phyloP scores from a whole-genome alignment of 1,140 invertebrate species.

The Luehdorfia chinensis region DNA sequence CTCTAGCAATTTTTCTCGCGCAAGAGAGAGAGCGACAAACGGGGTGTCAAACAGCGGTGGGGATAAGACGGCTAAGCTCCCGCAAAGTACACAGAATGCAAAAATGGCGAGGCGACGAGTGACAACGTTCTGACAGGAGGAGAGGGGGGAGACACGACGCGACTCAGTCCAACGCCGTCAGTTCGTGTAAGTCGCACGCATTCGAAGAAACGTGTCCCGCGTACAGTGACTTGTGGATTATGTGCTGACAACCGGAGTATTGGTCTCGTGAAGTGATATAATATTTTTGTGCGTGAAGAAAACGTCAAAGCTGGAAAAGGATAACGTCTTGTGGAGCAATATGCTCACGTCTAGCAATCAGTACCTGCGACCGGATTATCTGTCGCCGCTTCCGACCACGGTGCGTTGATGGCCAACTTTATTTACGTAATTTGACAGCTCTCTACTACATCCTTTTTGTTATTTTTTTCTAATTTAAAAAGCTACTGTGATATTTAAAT shows the following conservation, averaged over 20 bases:
- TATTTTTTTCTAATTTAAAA: neutral
- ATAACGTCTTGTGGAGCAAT: slow-evolving; percentile 67
- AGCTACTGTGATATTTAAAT: neutral
- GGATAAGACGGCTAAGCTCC: slow-evolving; percentile 75
- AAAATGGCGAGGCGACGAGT: slow-evolving; percentile 73
- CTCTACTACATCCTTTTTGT: no score
- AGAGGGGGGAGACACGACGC: slow-evolving; percentile 32
- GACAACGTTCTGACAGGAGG: slow-evolving; percentile 64
- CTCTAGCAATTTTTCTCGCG: slow-evolving; percentile 56
- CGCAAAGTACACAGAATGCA: slow-evolving; percentile 76
- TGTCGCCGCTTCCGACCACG: slow-evolving; percentile 92
- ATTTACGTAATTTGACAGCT: slow-evolving; percentile 21
- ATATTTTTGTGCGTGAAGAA: slow-evolving; percentile 38
- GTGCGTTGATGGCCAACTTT: slow-evolving; percentile 78
- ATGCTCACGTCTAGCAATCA: slow-evolving; percentile 93
- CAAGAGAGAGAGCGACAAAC: slow-evolving; percentile 65
- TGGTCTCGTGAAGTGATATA: slow-evolving; percentile 55
- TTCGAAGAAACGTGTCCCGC: slow-evolving; percentile 22
- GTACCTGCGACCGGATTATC: slow-evolving; percentile 94
- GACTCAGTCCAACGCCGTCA: slow-evolving; percentile 51
- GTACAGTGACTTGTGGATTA: slow-evolving; percentile 53
- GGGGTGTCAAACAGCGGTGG: slow-evolving; percentile 75
- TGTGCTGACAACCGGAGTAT: slow-evolving; percentile 55
- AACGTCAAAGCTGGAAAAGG: slow-evolving; percentile 64
- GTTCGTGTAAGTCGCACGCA: slow-evolving; percentile 36